Percentiles rank a stretch among this genome's conserved stretches.
Conservation (phyloP, 2,113 vertebrate species). For the Erythrocercus mccallii region DNA sequence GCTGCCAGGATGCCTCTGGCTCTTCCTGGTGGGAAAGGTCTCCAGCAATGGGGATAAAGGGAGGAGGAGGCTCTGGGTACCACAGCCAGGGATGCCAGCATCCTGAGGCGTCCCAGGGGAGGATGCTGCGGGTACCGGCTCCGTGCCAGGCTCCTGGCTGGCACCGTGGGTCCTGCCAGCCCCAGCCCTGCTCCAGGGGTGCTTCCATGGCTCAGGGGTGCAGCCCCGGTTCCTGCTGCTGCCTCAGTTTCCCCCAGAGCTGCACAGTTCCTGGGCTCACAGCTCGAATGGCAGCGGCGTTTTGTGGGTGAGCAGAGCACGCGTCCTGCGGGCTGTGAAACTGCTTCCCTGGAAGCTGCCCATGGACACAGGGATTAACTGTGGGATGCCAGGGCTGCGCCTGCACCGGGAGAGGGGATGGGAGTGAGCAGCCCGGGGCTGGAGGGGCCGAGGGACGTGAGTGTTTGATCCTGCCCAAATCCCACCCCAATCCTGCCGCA, state of each 20-base stretch:
- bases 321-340: background rate
- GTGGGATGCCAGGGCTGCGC: background rate
- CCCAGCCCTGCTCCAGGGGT: rapidly evolving
- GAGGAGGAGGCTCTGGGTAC: background rate
- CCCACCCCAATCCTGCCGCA: background rate
- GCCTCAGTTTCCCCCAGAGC: slow-evolving; percentile 13
- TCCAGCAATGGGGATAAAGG: background rate
- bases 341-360: slow-evolving; percentile 27
- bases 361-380: background rate
- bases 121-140: background rate
- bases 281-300: background rate
- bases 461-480: background rate
- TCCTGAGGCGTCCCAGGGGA: rapidly evolving
- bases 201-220: background rate
- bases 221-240: rapidly evolving
- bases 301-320: background rate
- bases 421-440: background rate
- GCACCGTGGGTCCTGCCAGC: background rate
- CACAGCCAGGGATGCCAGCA: rapidly evolving
- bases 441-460: background rate
- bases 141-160: background rate
- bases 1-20: background rate
- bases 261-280: rapidly evolving
- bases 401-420: background rate
- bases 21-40: background rate